Percentiles rank a stretch among this genome's conserved stretches.
These are phyloP conservation scores for Cheumatopsyche charites DNA, from an alignment of 1,140 invertebrate genomes.

Conservation along the genomic window DNA sequence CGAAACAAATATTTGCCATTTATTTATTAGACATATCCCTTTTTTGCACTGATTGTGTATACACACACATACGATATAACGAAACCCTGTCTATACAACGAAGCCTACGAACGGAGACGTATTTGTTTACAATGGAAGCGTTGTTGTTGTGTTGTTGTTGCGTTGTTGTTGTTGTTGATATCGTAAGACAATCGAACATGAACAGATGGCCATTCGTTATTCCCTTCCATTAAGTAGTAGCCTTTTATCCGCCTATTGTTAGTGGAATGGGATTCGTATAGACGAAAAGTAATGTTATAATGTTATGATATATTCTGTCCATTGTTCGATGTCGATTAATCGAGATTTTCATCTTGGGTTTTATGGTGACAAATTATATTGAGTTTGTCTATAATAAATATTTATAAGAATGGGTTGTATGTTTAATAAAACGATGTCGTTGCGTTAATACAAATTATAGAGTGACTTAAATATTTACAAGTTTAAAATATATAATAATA, in stretches of 20 bases:
- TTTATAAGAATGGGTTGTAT: no score
- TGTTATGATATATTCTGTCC: no score
- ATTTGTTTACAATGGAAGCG: constrained; percentile 14
- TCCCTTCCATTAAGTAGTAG: constrained; percentile 12
- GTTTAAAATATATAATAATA: no score
- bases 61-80: neutral
- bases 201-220: constrained; percentile 22
- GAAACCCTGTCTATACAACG: neutral
- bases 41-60: neutral
- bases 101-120: neutral
- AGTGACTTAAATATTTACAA: no score
- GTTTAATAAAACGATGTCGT: no score
- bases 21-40: constrained; percentile 22
- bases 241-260: constrained; percentile 6
- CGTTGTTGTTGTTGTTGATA: constrained; percentile 5
- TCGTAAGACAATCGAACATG: constrained; percentile 19
- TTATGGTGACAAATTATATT: no score
- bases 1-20: constrained; percentile 26
- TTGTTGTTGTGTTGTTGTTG: neutral
- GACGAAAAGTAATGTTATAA: no score
- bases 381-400: no score
- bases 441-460: no score
- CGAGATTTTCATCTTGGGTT: no score
- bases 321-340: no score
- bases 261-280: neutral